Evolutionary conservation across 2,888 invertebrate genomes (phyloP), one percentile per base, ranked within the genome.

Genomic region (Stenolophus ochropezus): DNA sequence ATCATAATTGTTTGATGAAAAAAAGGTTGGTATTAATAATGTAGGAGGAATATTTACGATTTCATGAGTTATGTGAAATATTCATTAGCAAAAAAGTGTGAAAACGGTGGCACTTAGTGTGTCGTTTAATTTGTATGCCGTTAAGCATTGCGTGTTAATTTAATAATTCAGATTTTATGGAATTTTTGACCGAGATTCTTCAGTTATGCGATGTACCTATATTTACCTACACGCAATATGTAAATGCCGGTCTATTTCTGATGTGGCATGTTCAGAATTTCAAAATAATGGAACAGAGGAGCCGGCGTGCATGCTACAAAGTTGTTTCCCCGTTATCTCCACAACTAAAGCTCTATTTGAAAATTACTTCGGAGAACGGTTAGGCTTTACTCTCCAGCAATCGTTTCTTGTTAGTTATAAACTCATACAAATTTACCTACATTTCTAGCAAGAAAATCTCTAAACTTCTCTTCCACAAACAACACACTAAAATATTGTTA

Each of bases 161-260:
- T 73, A 80, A 80, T 80, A 77, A 77, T 76, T 61, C 80, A 80
- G 71, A 73, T 80, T 80, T 58, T 80, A 80, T 80, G 73, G 71
- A 80, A 79, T 80, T 73, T 80, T 80, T 73, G 80, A 73, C 73
- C 56, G 80, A 73, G 73, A 71, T 73, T 58, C 53, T 42, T 33
- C 42, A 47, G 53, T 14, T 56, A 58, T 25, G 73, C 33, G 79
- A 71, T 53, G 51, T 53, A 71, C 56, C 73, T 73, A 80, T 80
- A 80, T 80, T 80, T 80, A 80, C 53, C 56, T 58, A 27, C 80
- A 80, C 80, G 80, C 80, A 69, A 80, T 80, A 80, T 80, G 80
- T 49, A 80, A 80, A 80, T 80, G 73, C 33, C 71, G 80, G 25
- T 73, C 80, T 80, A 80, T 80, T 71, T 80, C 73, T 73, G 56